phyloP scores from a whole-genome alignment of 2,888 invertebrate species.

The Diarsia dahlii region DNA sequence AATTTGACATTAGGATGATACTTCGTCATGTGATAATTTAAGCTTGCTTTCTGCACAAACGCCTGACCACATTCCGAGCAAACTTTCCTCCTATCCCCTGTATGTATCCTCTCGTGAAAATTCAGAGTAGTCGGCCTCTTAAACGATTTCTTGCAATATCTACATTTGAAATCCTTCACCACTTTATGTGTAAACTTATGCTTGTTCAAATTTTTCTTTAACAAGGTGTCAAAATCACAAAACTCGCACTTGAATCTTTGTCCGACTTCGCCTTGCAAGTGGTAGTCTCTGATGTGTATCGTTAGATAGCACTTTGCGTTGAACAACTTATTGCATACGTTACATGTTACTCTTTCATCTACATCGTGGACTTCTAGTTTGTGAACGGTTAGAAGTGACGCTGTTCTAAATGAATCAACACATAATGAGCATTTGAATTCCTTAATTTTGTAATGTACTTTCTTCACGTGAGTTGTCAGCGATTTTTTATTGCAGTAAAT shows the following conservation, averaged over 20 bases:
- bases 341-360: constrained; percentile 81
- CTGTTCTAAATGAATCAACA: constrained; percentile 73
- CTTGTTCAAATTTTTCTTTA: constrained; percentile 77
- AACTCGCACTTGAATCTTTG: constrained; percentile 78
- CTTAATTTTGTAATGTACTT: constrained; percentile 77
- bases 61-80: constrained; percentile 83
- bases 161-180: constrained; percentile 83
- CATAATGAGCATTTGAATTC: constrained; percentile 74
- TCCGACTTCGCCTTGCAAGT: constrained; percentile 76
- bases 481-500: constrained; percentile 71
- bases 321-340: constrained; percentile 79
- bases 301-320: constrained; percentile 75
- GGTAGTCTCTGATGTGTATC: constrained; percentile 73
- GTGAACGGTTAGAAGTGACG: constrained; percentile 65
- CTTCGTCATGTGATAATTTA: constrained; percentile 86
- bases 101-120: constrained; percentile 84
- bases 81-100: constrained; percentile 82
- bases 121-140: constrained; percentile 79
- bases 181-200: constrained; percentile 84
- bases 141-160: constrained; percentile 85
- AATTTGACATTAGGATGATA: constrained; percentile 85
- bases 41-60: constrained; percentile 86
- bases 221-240: constrained; percentile 83
- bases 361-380: constrained; percentile 73
- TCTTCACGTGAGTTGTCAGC: constrained; percentile 74